phyloP scores from a whole-genome alignment of 30 jellyfish, hydroid and myxozoan genomes.

The Aurelia coerulea region DNA sequence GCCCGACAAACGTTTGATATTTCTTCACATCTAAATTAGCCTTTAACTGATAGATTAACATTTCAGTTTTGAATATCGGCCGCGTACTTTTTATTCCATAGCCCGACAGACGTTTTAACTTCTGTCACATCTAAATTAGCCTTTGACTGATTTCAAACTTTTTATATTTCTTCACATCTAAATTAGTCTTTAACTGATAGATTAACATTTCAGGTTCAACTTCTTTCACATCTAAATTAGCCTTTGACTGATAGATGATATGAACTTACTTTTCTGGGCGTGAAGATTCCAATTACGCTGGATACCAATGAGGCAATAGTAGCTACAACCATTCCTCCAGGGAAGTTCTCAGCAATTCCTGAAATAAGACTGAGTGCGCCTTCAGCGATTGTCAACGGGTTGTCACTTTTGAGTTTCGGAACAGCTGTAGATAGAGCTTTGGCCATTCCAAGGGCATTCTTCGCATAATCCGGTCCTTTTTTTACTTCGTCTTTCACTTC shows the following conservation, averaged over 20 bases:
- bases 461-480: not conserved
- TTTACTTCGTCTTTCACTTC: not conserved
- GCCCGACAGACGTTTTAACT: too few species aligned
- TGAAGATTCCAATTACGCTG: slow-evolving; percentile 27
- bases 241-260: not conserved
- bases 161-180: too few species aligned
- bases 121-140: too few species aligned
- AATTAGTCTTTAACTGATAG: too few species aligned
- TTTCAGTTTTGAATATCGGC: too few species aligned
- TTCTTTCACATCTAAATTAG: too few species aligned
- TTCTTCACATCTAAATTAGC: too few species aligned
- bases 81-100: too few species aligned
- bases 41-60: too few species aligned
- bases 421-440: not conserved
- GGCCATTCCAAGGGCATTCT: slow-evolving; percentile 11
- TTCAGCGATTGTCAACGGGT: slow-evolving; percentile 2
- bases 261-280: not conserved
- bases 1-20: too few species aligned
- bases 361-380: slow-evolving; percentile 3
- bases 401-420: slow-evolving; percentile 11
- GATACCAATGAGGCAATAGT: slow-evolving; percentile 11
- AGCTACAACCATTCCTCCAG: slow-evolving; percentile 20
- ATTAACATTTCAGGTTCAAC: too few species aligned
- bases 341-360: slow-evolving; percentile 23
- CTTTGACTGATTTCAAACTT: too few species aligned